A percentile compares a stretch with the other conserved stretches of the same genome.
Conservation (phyloP, 2,113 vertebrate species). For the Psilopogon haemacephalus region DNA sequence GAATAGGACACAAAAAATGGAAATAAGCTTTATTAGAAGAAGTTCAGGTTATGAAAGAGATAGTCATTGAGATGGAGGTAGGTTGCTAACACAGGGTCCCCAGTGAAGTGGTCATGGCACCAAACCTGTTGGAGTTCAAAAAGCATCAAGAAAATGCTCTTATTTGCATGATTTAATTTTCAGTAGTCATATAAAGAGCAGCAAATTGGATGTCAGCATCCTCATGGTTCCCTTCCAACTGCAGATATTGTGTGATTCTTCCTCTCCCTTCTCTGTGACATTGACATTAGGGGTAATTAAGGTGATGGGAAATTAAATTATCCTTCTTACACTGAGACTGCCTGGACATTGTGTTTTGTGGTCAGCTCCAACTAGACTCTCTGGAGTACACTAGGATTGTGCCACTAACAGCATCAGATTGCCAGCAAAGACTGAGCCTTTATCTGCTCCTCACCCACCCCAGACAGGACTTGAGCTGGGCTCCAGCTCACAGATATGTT, state of each 20-base stretch:
- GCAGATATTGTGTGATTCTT: too few relatives aligned
- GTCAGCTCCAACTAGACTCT: not conserved
- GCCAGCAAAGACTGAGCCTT: not conserved
- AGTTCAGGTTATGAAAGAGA: not conserved
- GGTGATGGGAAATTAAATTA: not conserved
- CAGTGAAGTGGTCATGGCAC: not conserved
- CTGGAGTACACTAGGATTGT: not conserved
- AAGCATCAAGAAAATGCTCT: not conserved
- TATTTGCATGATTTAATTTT: not conserved
- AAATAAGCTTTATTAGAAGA: not conserved
- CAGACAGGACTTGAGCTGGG: not conserved
- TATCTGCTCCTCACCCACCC: not conserved
- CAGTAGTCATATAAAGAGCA: not conserved
- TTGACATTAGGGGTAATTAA: not conserved
- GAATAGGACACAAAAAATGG: too few relatives aligned
- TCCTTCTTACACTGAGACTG: not conserved
- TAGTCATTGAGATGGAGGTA: not conserved
- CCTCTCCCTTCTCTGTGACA: too few relatives aligned
- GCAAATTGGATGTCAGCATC: not conserved
- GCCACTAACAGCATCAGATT: fast-evolving
- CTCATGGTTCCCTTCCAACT: not conserved
- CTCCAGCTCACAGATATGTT: not conserved
- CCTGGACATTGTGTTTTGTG: not conserved
- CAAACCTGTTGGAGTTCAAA: not conserved
- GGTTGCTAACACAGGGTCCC: not conserved